Evolutionary conservation across 92 coral and sea anemone species (phyloP).

Genomic region (Bergia puertoricense): DNA sequence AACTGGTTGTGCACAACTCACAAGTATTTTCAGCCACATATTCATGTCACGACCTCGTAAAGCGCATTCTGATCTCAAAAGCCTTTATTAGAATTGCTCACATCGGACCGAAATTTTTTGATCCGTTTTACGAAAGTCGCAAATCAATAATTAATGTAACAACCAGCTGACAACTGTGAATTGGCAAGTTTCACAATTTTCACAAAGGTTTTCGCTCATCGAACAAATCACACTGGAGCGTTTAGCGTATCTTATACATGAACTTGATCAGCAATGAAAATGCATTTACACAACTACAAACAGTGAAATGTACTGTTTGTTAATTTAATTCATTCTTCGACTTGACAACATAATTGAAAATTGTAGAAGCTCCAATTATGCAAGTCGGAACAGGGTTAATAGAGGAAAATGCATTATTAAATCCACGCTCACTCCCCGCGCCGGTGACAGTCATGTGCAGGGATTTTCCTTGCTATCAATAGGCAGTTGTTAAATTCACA

Average conservation of each 20-base stretch:
- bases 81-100: not conserved
- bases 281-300: slow-evolving; percentile 8
- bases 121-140: too few relatives aligned
- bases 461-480: too few relatives aligned
- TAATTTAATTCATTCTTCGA: not conserved
- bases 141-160: too few relatives aligned
- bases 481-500: too few relatives aligned
- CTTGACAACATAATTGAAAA: slow-evolving; percentile 1
- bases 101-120: not conserved
- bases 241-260: slow-evolving; percentile 1
- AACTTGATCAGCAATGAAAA: not conserved
- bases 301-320: not conserved
- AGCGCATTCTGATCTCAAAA: not conserved
- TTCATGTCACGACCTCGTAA: not conserved
- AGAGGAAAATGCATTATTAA: not conserved
- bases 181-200: not conserved
- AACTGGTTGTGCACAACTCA: not conserved
- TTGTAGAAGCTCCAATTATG: not conserved
- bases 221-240: slow-evolving; percentile 4
- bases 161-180: not conserved
- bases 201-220: slow-evolving; percentile 3
- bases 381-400: slow-evolving; percentile 1
- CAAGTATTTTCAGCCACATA: not conserved
- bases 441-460: too few relatives aligned
- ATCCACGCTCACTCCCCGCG: too few relatives aligned